Base-by-base conservation (phyloP, 2,113 vertebrate genomes). In the Ophthalmolycus amberensis region DNA sequence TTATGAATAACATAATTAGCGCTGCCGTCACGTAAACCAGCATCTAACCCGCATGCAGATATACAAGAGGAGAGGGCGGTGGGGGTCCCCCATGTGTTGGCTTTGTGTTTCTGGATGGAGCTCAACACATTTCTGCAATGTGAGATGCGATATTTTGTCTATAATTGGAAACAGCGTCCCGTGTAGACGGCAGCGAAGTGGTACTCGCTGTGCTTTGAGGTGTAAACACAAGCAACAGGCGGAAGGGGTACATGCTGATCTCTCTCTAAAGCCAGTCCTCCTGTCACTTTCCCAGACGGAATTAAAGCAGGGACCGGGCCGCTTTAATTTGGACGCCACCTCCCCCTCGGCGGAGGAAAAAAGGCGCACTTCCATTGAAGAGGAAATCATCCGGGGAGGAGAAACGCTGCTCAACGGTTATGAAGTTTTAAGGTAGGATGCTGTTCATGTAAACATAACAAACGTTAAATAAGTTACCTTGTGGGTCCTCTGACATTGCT, bases 321-420 rank as follows among this genome's bases (percentile, higher is more conserved):
- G 93, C 92, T 92, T 89, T 90, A 83, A 87, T 87, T 94, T 88
- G 87, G 93, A 92, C 92, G 92, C 93, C 91, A 85, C 91, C 93
- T 80, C 85, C 84, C 85, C 83, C 83, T 91, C 83, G 90, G 90
- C 84, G 93, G 90, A 92, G 90, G 93, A 93, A 95, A 95, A 60
- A 96, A 95, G 94, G 95, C 95, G 95, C 94, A 91, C 92, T 95
- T 95, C 93, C 92, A 80, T 94, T 90, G 92, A 94, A 93, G 89
- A 76, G 73, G 54, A 81, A 75, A 71, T 85, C 85, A 65, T 25
- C 89, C 80, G 84, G 79, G 74, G 88, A 74, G 82, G 83, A 90
- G 83, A 82, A 59, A 84, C 89, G 59, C 90, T 69, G 80, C 72
- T 42, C 65, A 75, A 76, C 91, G 90, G 91, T 88, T 86, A 95